Base-by-base conservation (phyloP, 2,113 vertebrate species). In the Corythornis cristatus region DNA sequence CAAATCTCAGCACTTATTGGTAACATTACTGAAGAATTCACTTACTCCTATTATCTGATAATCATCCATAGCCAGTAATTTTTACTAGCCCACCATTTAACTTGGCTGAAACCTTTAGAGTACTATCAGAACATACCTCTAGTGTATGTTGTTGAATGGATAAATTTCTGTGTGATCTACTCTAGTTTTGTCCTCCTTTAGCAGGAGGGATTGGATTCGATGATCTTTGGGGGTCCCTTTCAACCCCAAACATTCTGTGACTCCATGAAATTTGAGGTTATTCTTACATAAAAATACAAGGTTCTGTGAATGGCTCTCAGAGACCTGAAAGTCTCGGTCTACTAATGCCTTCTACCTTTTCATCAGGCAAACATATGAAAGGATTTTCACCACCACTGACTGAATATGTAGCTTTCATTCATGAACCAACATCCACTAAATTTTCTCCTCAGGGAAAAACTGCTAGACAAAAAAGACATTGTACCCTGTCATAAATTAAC, bases 61-160 rank as follows among this genome's bases (percentile, higher is more conserved):
- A 40, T 19, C 19, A 31, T 28, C 53, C 33, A 21, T 1, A 14
- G 19, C 18, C 15, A 46, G 19, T 3, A 71, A 60, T 26, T 77
- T 87, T 31, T 61, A 33, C 18, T 58, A 68, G 26, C 25, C 8
- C 23, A 16, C 40, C 48, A 8, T 3, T 60, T 25, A 26, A 50
- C 64, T 50, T 40, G 26, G 23, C 40, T 66, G 35, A 66, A 79
- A 37, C 40, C 17, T 12, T 28, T 13, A 33, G 28, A 3, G 35
- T 16, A 22, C 15, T 23, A 28, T 6, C 5, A 10, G 10, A n/a
- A 70, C 2, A 0, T 12, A 28, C 3, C 14, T 56, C 16, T 9
- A 15, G 29, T 15, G 6, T 4, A 37, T 37, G 37, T 37, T 37
- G 37, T 37, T 37, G 37, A 37, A 37, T 37, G 37, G 37, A 37